These are phyloP conservation scores for Dascyllus trimaculatus DNA, from an alignment of 2,113 vertebrate species.

Conservation along the genomic window DNA sequence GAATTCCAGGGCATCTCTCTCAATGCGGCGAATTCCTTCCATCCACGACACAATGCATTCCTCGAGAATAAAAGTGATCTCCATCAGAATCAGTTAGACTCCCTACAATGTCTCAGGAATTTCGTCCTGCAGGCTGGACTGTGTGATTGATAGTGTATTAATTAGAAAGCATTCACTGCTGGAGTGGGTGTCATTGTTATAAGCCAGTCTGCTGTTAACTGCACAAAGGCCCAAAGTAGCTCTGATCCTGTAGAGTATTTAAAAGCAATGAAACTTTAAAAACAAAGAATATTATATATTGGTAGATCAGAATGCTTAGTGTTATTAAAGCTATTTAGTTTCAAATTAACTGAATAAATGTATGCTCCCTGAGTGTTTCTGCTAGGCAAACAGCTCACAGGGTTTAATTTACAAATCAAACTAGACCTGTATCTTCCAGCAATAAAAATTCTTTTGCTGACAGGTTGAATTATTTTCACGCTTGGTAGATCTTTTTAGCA, in stretches of 20 bases:
- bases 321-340: not conserved
- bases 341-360: not conserved
- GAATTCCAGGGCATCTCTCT: conserved; percentile 70
- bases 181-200: conserved; percentile 64
- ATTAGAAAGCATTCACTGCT: conserved; percentile 62
- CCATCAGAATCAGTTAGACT: conserved; percentile 75
- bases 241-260: not conserved
- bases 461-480: conserved; percentile 28
- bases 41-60: conserved; percentile 75
- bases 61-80: conserved; percentile 76
- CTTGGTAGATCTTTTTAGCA: conserved; percentile 2
- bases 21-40: conserved; percentile 74
- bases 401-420: conserved; percentile 19
- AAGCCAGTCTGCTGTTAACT: conserved; percentile 34
- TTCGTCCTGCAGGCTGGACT: conserved; percentile 47
- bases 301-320: conserved; percentile 1
- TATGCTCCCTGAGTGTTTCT: not conserved
- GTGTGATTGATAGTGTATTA: conserved; percentile 78
- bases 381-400: not conserved
- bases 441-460: conserved; percentile 29
- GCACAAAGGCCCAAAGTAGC: not conserved
- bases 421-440: conserved; percentile 7
- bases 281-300: not conserved
- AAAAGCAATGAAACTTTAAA: not conserved
- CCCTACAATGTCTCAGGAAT: conserved; percentile 78